These are phyloP conservation scores for Poeciliopsis gracilis DNA, from an alignment of 2,797 vertebrate genomes.

Conservation along the genomic window DNA sequence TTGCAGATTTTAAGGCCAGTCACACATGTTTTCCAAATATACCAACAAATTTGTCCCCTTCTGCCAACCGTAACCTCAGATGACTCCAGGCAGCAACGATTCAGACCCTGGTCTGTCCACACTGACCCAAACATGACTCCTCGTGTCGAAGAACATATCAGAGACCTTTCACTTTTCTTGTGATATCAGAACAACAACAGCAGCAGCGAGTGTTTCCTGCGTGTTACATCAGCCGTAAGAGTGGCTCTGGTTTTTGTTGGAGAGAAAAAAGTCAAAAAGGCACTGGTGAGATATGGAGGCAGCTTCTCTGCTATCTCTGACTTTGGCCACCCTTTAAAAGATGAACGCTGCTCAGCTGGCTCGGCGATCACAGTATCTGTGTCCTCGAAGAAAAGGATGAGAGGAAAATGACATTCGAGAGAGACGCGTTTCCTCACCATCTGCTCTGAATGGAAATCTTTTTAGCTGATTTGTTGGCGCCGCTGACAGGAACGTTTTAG, in stretches of 20 bases:
- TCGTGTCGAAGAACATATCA: slow-evolving; percentile 11
- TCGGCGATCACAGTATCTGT: slow-evolving; percentile 39
- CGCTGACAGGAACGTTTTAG: neutral
- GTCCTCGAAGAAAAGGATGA: neutral
- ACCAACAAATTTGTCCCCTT: neutral
- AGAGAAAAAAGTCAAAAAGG: slow-evolving; percentile 48
- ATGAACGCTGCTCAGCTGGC: slow-evolving; percentile 43
- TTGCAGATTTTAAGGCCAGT: neutral
- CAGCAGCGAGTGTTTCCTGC: slow-evolving; percentile 26
- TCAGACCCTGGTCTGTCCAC: slow-evolving; percentile 37
- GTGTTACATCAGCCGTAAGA: slow-evolving; percentile 32
- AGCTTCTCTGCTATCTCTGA: slow-evolving; percentile 59
- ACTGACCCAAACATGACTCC: slow-evolving; percentile 1
- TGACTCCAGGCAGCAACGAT: slow-evolving; percentile 23
- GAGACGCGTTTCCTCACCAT: neutral
- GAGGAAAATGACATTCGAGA: neutral
- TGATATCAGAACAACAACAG: slow-evolving; percentile 11
- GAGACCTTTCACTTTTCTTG: slow-evolving; percentile 15
- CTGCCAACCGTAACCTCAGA: slow-evolving; percentile 18
- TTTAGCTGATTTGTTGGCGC: neutral
- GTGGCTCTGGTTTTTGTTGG: slow-evolving; percentile 59
- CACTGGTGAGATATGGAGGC: slow-evolving; percentile 70
- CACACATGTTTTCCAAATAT: neutral
- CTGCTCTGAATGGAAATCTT: neutral
- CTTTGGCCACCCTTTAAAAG: slow-evolving; percentile 32